Evolutionary conservation across 2,113 vertebrate genomes (phyloP).

Genomic region (Todiramphus saurophagus): DNA sequence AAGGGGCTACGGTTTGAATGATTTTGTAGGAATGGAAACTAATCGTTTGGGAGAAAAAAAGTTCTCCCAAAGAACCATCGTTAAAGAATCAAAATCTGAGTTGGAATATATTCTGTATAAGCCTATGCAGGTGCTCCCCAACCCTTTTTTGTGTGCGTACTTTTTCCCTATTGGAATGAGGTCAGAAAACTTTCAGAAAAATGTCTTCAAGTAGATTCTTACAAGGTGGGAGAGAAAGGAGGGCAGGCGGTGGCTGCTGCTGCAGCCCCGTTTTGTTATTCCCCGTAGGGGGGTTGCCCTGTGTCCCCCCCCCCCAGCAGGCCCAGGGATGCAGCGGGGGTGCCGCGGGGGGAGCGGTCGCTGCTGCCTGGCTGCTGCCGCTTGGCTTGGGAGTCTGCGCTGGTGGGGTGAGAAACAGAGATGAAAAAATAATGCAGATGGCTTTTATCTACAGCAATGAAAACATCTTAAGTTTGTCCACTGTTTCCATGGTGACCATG

Average conservation of each 20-base stretch:
- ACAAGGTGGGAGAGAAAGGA: not conserved
- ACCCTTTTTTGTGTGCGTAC: not conserved
- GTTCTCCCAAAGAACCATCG: not conserved
- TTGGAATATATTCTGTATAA: not conserved
- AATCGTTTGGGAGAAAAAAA: not conserved
- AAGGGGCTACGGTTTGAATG: not conserved
- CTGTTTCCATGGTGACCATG: conserved; percentile 63
- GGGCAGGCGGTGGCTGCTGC: not conserved
- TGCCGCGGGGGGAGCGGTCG: not conserved
- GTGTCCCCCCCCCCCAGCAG: too few species aligned
- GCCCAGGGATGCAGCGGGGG: fast-evolving
- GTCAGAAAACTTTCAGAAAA: not conserved
- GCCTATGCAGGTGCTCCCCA: not conserved
- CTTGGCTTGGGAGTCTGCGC: not conserved
- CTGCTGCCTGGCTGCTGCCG: not conserved
- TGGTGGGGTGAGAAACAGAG: conserved; percentile 7
- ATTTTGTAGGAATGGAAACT: not conserved
- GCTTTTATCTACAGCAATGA: conserved; percentile 47
- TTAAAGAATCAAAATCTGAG: not conserved
- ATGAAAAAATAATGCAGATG: conserved; percentile 46
- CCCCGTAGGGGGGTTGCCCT: not conserved
- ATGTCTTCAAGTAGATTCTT: not conserved
- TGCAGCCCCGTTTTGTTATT: not conserved
- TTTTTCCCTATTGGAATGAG: not conserved
- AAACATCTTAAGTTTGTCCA: conserved; percentile 65